These are phyloP conservation scores for Sinhomidia bicolor DNA, from an alignment of 2,888 invertebrate genomes.

Conservation along the genomic window DNA sequence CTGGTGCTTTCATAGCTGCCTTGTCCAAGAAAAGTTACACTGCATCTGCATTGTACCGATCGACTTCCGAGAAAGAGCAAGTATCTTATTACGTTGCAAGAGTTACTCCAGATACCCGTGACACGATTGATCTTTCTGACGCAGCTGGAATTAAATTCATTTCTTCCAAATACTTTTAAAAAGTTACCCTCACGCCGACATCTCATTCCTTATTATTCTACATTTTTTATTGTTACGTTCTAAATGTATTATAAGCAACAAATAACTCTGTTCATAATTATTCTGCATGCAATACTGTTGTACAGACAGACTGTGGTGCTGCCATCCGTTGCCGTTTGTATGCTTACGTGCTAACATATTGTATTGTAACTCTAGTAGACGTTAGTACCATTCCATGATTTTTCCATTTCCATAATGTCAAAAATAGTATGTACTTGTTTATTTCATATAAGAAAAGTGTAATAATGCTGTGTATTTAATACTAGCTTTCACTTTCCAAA, in stretches of 20 bases:
- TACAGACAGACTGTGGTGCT: not conserved
- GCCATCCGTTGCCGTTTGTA: slow-evolving; percentile 38
- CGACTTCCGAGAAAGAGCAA: slow-evolving; percentile 66
- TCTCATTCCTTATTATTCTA: slow-evolving; percentile 50
- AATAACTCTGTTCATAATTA: not conserved
- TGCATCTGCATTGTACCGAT: slow-evolving; percentile 75
- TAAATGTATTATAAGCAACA: slow-evolving; percentile 6
- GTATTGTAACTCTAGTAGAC: not conserved
- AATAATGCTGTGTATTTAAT: not conserved
- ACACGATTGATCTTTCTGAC: slow-evolving; percentile 63
- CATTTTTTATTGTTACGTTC: slow-evolving; percentile 7
- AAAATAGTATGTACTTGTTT: too few relatives aligned
- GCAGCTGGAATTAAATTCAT: slow-evolving; percentile 75
- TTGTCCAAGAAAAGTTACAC: slow-evolving; percentile 72
- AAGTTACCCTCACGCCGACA: not conserved
- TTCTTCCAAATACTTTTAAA: slow-evolving; percentile 71
- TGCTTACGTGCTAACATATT: not conserved
- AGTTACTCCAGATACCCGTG: slow-evolving; percentile 68
- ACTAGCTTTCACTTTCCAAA: not conserved
- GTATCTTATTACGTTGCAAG: slow-evolving; percentile 74
- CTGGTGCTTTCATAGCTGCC: slow-evolving; percentile 57
- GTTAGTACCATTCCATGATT: not conserved
- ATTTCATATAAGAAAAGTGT: not conserved
- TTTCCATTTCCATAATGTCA: too few relatives aligned
- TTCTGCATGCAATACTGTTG: not conserved